Percentiles rank a stretch among this genome's conserved stretches.
These are phyloP conservation scores for Mormyrops attenuatus DNA, from an alignment of 2,797 vertebrate species.

Conservation along the genomic window DNA sequence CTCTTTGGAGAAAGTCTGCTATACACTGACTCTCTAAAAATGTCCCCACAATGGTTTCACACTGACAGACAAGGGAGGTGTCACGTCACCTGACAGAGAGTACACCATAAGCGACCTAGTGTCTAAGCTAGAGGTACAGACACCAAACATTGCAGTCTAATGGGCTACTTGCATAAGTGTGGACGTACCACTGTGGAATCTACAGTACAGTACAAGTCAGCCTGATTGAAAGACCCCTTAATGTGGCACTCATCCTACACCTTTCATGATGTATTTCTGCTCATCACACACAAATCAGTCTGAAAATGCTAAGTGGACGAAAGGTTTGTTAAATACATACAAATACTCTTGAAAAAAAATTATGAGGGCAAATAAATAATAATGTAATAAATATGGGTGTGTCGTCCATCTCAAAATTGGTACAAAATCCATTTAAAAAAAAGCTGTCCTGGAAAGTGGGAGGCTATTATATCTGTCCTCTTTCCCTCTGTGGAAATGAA, in stretches of 20 bases:
- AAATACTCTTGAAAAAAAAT: neutral
- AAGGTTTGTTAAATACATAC: neutral
- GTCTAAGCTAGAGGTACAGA: neutral
- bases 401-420: slow-evolving; percentile 14
- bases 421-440: slow-evolving; percentile 10
- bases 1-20: neutral
- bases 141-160: neutral
- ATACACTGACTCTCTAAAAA: neutral
- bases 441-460: neutral
- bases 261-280: neutral
- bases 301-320: neutral
- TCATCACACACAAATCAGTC: slow-evolving; percentile 1
- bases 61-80: neutral
- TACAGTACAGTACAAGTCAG: slow-evolving; percentile 3
- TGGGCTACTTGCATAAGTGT: neutral
- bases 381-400: slow-evolving; percentile 13
- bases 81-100: neutral
- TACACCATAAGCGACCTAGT: neutral
- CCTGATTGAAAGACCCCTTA: neutral
- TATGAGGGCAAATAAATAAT: slow-evolving; percentile 13
- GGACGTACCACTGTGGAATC: neutral
- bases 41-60: neutral
- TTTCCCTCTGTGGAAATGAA: neutral
- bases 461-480: neutral
- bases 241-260: neutral